Conservation (phyloP, 92 coral and sea anemone genomes). For the Diadumene lineata region DNA sequence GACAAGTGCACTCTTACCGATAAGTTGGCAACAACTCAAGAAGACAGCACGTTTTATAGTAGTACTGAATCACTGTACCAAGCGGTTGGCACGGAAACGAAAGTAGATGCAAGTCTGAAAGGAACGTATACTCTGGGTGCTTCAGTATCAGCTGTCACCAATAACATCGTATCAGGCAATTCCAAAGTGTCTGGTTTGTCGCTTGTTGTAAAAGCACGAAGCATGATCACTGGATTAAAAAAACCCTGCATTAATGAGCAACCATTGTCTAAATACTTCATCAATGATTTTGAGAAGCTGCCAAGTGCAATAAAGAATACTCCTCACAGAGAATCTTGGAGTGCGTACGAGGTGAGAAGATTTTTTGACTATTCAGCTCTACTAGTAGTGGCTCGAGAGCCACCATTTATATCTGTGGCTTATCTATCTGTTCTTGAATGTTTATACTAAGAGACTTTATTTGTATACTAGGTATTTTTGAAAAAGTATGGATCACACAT, state of each 20-base stretch:
- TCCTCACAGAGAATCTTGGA: constrained; percentile 36
- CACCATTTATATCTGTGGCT: too few species aligned
- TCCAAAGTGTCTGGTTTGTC: constrained; percentile 30
- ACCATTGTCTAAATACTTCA: not conserved
- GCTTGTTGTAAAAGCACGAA: constrained; percentile 23
- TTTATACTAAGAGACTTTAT: too few species aligned
- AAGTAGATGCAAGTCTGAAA: constrained; percentile 23
- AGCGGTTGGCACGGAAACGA: constrained; percentile 31
- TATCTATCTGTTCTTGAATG: too few species aligned
- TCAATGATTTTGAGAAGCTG: constrained; percentile 30
- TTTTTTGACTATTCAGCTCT: too few species aligned
- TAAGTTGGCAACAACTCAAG: not conserved
- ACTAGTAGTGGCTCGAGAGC: too few species aligned
- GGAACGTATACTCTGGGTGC: constrained; percentile 39
- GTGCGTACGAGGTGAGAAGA: constrained; percentile 24
- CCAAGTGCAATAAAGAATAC: constrained; percentile 14
- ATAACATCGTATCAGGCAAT: constrained; percentile 31
- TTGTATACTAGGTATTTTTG: too few species aligned
- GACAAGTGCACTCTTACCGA: not conserved
- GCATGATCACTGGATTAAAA: constrained; percentile 15
- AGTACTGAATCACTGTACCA: constrained; percentile 40
- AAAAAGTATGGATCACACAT: too few species aligned
- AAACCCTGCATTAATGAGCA: constrained; percentile 47
- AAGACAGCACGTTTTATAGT: constrained; percentile 7
- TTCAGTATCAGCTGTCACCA: constrained; percentile 45